phyloP scores from a whole-genome alignment of 2,888 invertebrate species.

The Hemithea aestivaria region DNA sequence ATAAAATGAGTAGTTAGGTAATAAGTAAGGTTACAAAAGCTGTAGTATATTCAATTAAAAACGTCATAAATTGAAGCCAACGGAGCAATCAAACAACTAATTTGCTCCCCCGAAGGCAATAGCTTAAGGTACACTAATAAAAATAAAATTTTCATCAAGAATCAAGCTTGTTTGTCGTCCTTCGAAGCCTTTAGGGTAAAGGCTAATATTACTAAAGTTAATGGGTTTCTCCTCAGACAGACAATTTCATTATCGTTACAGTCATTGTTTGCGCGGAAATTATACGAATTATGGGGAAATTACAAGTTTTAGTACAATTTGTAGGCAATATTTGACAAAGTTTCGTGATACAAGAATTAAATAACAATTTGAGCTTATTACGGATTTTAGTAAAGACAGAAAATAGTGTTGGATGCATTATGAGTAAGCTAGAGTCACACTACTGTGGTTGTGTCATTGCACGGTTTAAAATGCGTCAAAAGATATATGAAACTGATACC shows the following conservation, averaged over 20 bases:
- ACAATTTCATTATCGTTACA: conserved; percentile 24
- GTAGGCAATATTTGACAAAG: not conserved
- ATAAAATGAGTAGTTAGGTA: too few species aligned
- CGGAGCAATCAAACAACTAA: conserved; percentile 1
- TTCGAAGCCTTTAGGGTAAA: conserved; percentile 2
- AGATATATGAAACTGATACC: too few species aligned
- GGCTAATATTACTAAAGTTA: conserved; percentile 24
- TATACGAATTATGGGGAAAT: conserved; percentile 9
- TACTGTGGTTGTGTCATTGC: too few species aligned
- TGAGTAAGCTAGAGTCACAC: too few species aligned
- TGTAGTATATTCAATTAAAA: too few species aligned
- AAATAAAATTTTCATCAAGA: conserved; percentile 14
- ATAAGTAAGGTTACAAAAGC: too few species aligned
- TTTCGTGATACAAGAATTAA: too few species aligned
- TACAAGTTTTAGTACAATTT: conserved; percentile 1
- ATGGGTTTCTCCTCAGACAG: conserved; percentile 21
- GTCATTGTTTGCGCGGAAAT: conserved; percentile 17
- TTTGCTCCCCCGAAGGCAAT: not conserved
- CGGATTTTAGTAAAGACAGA: too few species aligned
- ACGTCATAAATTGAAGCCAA: too few species aligned
- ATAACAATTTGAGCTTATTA: too few species aligned
- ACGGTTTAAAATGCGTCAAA: too few species aligned
- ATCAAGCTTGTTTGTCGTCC: conserved; percentile 18
- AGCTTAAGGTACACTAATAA: not conserved
- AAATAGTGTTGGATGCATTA: too few species aligned